A percentile compares a stretch with the other conserved stretches of the same genome.
Conservation (phyloP, 2,113 vertebrate genomes). For the Origma solitaria region DNA sequence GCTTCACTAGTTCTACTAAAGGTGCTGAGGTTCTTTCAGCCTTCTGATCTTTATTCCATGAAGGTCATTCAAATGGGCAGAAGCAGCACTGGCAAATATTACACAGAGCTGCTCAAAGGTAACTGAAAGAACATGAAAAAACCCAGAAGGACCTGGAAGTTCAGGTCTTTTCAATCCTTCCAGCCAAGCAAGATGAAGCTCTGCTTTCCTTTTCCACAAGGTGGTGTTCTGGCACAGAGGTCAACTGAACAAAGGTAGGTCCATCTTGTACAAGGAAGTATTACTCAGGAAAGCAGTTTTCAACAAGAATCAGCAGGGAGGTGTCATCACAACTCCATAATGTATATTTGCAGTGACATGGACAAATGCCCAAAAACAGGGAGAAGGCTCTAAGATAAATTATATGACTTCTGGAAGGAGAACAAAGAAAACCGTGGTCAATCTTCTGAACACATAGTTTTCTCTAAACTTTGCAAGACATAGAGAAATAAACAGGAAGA, state of each 20-base stretch:
- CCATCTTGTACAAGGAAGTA: not conserved
- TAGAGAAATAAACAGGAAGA: not conserved
- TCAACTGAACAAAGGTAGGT: not conserved
- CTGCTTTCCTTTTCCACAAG: constrained; percentile 35
- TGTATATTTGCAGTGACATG: not conserved
- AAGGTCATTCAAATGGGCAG: not conserved
- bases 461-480: not conserved
- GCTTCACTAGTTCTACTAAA: not conserved
- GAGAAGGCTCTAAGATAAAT: not conserved
- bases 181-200: not conserved
- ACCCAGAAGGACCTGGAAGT: not conserved
- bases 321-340: not conserved
- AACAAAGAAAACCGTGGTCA: not conserved
- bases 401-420: not conserved
- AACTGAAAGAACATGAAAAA: not conserved
- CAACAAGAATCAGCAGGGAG: not conserved
- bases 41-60: not conserved
- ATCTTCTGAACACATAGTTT: not conserved
- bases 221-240: constrained; percentile 38
- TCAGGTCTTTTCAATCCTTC: not conserved
- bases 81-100: not conserved
- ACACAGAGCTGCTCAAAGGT: not conserved
- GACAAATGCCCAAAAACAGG: not conserved
- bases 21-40: not conserved
- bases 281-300: not conserved